A percentile compares a stretch with the other conserved stretches of the same genome.
These are phyloP conservation scores for Remorina albescens DNA, from an alignment of 2,797 vertebrate genomes.

Conservation along the genomic window DNA sequence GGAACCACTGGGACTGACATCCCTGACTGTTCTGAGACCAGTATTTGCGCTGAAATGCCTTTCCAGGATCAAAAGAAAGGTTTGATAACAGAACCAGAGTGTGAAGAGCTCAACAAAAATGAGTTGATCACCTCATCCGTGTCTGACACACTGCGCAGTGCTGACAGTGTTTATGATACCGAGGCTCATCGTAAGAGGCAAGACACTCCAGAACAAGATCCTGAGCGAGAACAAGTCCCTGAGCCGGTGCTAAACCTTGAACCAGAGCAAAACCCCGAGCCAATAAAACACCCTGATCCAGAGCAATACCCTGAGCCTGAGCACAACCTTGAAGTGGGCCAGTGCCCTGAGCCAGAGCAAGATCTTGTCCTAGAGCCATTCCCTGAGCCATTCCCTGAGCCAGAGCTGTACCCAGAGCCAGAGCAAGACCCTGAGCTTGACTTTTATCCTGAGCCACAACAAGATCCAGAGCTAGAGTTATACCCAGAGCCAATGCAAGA, in stretches of 20 bases:
- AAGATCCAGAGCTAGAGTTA: not conserved
- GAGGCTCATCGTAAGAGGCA: slow-evolving; percentile 70
- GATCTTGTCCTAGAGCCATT: not conserved
- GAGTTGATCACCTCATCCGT: slow-evolving; percentile 82
- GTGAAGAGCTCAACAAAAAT: slow-evolving; percentile 81
- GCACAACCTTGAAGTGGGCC: not conserved
- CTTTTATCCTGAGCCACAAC: slow-evolving; percentile 22
- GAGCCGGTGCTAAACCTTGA: not conserved
- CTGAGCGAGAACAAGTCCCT: slow-evolving; percentile 27
- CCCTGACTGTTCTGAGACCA: slow-evolving; percentile 35
- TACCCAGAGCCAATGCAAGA: too few relatives aligned
- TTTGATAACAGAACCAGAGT: slow-evolving; percentile 63
- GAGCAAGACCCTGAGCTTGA: too few relatives aligned
- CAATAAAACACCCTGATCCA: slow-evolving; percentile 4
- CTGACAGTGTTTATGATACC: slow-evolving; percentile 83
- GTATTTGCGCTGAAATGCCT: slow-evolving; percentile 33
- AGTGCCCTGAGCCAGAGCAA: not conserved
- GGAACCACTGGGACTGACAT: slow-evolving; percentile 42
- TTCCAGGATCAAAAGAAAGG: slow-evolving; percentile 65
- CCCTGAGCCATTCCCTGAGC: not conserved
- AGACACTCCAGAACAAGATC: slow-evolving; percentile 68
- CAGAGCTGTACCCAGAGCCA: slow-evolving; percentile 1
- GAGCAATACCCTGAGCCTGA: slow-evolving; percentile 19
- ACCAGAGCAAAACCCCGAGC: not conserved
- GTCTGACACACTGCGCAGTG: slow-evolving; percentile 83